Evolutionary conservation across 2,888 invertebrate species (phyloP), one percentile per base, ranked within the genome.

Genomic region (Pseudolycoriella hygida): DNA sequence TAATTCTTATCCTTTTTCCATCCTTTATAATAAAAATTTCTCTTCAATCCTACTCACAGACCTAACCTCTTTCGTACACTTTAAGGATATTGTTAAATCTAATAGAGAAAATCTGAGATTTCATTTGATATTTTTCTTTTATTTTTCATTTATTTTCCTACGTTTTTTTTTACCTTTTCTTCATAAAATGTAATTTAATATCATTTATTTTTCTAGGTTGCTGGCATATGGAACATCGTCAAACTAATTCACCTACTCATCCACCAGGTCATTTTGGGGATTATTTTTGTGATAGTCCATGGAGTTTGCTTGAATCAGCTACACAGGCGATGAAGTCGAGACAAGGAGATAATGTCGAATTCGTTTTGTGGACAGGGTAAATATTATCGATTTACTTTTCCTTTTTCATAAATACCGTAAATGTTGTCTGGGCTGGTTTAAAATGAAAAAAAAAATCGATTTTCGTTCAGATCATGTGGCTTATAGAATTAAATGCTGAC

Each of bases 311-410:
- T 55, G 81, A 85, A 62, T 88, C 89, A 37, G 89, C 92, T 6
- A 81, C 88, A 47, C 73, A 74, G 57, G 81, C 85, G 52, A 92
- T 92, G 92, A 79, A 80, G 65, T 76, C 77, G 45, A 72, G 83
- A 48, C 82, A 83, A 58, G 78, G 81, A 41, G 83, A 88, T 64
- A 87, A 85, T 61, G 83, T 90, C 49, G 90, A 92, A 66, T 92
- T 92, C 62, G 86, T 92, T 17, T 67, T 93, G 18, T 93, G 92
- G 92, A 92, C 92, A 17, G 92, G 90, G 90, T 89, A 70, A 72
- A 45, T 42, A 40, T 25, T 53, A 40, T 15, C 14, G 44, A 43
- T 37, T 17, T 43, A 43, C 39, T 17, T 42, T 19, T 31, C 32
- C n/a, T 46, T 34, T 11, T 19, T 32, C 17, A 18, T 2, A 31